Base-by-base conservation (phyloP, 2,888 invertebrate genomes). In the Lordiphosa andalusiaca region DNA sequence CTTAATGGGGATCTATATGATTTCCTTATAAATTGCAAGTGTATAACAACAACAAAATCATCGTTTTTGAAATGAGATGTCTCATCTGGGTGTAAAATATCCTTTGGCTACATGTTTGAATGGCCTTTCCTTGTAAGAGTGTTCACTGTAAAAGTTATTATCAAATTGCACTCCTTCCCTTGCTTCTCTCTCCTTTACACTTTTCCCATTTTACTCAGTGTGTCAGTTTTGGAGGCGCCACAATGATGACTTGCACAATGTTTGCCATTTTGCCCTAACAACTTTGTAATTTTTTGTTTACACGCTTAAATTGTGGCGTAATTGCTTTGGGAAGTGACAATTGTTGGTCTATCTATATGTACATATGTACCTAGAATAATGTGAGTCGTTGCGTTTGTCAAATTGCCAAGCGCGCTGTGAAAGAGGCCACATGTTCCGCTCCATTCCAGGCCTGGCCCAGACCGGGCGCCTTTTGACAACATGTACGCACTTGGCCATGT, bases 271-370 rank as follows among this genome's bases (percentile, higher is more conserved):
- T 75, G 65, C 60, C 63, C 63, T 66, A 82, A 78, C 83, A 82
- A 83, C 76, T 80, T 84, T 74, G 83, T 80, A 84, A 84, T 84
- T 83, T 84, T 84, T 84, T 85, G 81, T 82, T 82, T 82, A 81
- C 81, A 71, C 73, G 84, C 85, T 70, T 84, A 85, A 82, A 82
- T 81, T 76, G 84, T 84, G 63, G 59, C 69, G 70, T 82, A 82
- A 82, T 85, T 82, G 81, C 81, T 81, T 76, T 70, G 84, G 81
- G 85, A 85, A 85, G 85, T 77, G 85, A 81, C 58, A 85, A 82
- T 71, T 85, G 76, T 53, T 64, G 35, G 48, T 58, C 36, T 56
- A 42, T 10, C 33, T 44, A 40, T 50, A 7, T 9, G 9, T 30
- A 9, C 30, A 30, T 50, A 7, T 9, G 9, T 30, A 9, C 30